Conservation (phyloP, 1,140 invertebrate species). For the Drosophila pandora region DNA sequence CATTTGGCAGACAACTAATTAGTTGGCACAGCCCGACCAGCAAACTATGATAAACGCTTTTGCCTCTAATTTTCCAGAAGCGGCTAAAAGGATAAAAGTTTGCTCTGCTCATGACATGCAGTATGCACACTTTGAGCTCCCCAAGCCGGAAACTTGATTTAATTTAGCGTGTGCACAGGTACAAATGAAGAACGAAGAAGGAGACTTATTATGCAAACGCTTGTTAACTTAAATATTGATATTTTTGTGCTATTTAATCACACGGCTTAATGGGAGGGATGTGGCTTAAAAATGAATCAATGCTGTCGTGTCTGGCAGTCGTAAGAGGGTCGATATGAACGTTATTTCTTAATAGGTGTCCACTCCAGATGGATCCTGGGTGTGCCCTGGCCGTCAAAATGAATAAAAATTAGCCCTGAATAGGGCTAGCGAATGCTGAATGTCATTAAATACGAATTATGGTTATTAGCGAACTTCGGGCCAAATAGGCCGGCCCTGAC, state of each 20-base stretch:
- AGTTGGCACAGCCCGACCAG: conserved; percentile 19
- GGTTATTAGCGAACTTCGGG: conserved; percentile 50
- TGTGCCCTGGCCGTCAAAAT: conserved; percentile 13
- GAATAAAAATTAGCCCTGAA: conserved; percentile 35
- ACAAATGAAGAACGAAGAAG: conserved; percentile 5
- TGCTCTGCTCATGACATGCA: conserved; percentile 25
- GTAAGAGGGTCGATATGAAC: conserved; percentile 38
- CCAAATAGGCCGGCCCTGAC: conserved; percentile 37
- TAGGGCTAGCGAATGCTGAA: conserved; percentile 37
- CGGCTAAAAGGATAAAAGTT: conserved; percentile 16
- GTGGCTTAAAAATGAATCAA: conserved; percentile 34
- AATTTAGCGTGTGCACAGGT: conserved; percentile 20
- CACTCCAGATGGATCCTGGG: conserved; percentile 33
- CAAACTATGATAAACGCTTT: conserved; percentile 25
- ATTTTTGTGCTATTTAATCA: conserved; percentile 20
- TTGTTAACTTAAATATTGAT: conserved; percentile 10
- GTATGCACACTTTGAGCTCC: conserved; percentile 1
- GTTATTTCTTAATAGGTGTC: conserved; percentile 56
- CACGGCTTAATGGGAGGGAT: background rate
- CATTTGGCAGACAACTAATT: conserved; percentile 35
- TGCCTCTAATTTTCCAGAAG: conserved; percentile 26
- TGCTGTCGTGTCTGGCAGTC: conserved; percentile 25
- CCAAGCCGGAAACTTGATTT: conserved; percentile 25
- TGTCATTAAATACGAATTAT: conserved; percentile 64
- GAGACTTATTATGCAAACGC: conserved; percentile 18